phyloP scores from a whole-genome alignment of 2,113 vertebrate species.

The Turdus rufiventris region DNA sequence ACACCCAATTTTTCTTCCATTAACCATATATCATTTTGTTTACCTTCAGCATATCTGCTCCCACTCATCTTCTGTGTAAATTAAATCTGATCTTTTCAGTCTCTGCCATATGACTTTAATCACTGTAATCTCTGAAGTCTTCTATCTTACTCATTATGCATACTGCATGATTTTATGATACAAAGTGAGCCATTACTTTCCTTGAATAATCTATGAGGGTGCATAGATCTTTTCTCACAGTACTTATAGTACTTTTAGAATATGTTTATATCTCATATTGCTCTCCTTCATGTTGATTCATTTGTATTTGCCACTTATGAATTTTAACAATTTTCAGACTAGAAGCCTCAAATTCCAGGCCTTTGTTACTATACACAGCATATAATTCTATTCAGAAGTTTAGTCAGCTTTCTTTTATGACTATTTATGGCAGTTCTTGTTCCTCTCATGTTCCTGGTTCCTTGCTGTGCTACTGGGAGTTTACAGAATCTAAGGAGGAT shows the following conservation, averaged over 20 bases:
- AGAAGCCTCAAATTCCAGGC: neutral
- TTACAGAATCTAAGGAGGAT: neutral
- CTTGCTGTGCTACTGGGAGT: neutral
- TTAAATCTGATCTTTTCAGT: neutral
- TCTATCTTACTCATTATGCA: neutral
- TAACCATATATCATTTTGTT: conserved; percentile 15
- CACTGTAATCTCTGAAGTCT: neutral
- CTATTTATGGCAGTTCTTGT: neutral
- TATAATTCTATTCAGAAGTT: neutral
- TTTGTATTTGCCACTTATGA: neutral
- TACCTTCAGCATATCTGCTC: conserved; percentile 10
- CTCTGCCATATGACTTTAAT: neutral
- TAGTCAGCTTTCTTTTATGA: neutral
- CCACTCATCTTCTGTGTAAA: neutral
- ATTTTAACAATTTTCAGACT: neutral
- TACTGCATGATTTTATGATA: neutral
- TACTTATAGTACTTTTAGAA: neutral
- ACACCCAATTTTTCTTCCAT: neutral
- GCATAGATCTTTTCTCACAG: neutral
- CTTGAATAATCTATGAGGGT: neutral
- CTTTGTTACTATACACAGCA: neutral
- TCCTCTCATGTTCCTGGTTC: neutral
- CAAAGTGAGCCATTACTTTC: neutral
- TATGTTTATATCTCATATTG: neutral
- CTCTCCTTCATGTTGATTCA: neutral